Evolutionary conservation across 2,888 invertebrate species (phyloP), one percentile per base, ranked within the genome.

Genomic region (Tillus elongatus): DNA sequence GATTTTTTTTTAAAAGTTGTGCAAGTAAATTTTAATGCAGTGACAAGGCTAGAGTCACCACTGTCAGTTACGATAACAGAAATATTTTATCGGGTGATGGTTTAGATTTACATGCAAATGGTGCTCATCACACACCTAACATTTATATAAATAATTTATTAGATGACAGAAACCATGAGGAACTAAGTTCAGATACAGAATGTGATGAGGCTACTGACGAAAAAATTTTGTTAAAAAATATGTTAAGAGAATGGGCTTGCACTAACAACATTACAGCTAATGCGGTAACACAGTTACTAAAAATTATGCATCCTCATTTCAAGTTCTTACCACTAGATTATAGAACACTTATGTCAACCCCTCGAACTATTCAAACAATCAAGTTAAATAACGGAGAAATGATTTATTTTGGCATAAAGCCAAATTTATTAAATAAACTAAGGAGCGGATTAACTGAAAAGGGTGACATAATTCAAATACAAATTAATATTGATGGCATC

Each of bases 401-500:
- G 35, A 15, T 35, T 35, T 43, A 43, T 35, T 43, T 43, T n/a
- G 43, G 37, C 4, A 32, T 40, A 14, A 24, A 15, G 30, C 14
- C 30, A 15, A 35, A 16, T 30, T 12, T 36, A 15, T 13, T 24
- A 13, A 10, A 29, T 36, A 42, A 29, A 34, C 4, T 44, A 3
- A 14, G n/a, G 15, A 13, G 13, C n/a, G 39, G 41, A 26, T 19
- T 36, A 9, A 41, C 39, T 15, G 10, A n/a, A 14, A 13, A 4
- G 24, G 9, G 19, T n/a, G 13, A 31, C 15, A 32, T 10, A 15
- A 39, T 36, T 19, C 12, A 8, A 12, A 13, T 45, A 4, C 42
- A 43, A 43, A 45, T 45, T n/a, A 43, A 45, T 31, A 38, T 45
- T 27, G 45, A 45, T 37, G 45, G 42, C 13, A 8, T 44, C 29